Evolutionary conservation across 2,113 vertebrate species (phyloP).

Genomic region (Illadopsis cleaveri): DNA sequence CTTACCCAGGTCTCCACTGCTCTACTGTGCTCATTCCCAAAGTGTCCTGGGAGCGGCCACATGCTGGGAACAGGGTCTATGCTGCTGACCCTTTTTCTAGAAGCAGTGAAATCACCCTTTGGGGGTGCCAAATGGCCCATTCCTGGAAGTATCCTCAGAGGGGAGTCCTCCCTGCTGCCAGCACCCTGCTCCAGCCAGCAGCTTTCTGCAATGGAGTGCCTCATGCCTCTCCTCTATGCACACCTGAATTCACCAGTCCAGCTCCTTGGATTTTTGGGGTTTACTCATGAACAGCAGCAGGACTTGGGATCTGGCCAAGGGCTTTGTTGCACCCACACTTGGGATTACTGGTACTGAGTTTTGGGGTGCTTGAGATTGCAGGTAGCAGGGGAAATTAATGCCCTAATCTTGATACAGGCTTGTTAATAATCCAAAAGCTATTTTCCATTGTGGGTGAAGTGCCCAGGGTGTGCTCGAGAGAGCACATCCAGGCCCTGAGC

Average conservation of each 20-base stretch:
- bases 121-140: background rate
- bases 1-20: background rate
- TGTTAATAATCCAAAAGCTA: background rate
- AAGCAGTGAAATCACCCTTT: background rate
- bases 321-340: background rate
- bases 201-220: background rate
- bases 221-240: background rate
- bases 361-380: background rate
- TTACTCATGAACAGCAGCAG: background rate
- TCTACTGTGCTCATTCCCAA: background rate
- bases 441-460: background rate
- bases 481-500: background rate
- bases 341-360: background rate
- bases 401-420: fast-evolving
- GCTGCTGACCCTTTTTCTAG: background rate
- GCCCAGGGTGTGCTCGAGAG: fast-evolving
- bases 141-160: background rate
- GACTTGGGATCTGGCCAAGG: background rate
- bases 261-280: background rate
- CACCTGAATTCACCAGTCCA: background rate
- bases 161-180: background rate
- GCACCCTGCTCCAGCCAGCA: fast-evolving
- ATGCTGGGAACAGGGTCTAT: background rate
- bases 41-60: background rate
- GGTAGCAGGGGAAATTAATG: background rate